phyloP scores from a whole-genome alignment of 1,140 invertebrate species.

The Anoplophora glabripennis region DNA sequence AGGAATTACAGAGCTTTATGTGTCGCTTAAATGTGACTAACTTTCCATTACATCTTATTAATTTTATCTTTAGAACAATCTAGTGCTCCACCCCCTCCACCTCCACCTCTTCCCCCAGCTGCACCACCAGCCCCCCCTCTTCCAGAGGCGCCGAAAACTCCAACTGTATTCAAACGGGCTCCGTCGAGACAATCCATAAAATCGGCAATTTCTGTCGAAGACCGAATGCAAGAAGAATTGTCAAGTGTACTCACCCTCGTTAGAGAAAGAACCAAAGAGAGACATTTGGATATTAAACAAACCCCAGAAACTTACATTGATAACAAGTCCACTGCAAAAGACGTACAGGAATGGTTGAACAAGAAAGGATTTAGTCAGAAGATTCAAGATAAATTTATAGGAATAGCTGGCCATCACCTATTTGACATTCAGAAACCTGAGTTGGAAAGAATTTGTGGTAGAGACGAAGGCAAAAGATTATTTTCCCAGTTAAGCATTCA shows the following conservation, averaged over 20 bases:
- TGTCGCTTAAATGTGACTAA: background rate
- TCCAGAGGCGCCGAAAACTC: constrained; percentile 12
- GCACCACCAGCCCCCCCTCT: constrained; percentile 31
- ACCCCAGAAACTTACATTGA: constrained; percentile 72
- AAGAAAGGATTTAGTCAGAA: constrained; percentile 70
- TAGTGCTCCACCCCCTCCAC: constrained; percentile 23
- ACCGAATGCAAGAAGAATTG: constrained; percentile 68
- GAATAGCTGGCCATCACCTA: constrained; percentile 66
- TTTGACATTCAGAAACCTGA: constrained; percentile 64
- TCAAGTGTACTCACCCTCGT: constrained; percentile 59
- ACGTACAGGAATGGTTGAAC: constrained; percentile 70
- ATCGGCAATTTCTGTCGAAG: constrained; percentile 19
- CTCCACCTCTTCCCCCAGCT: constrained; percentile 26
- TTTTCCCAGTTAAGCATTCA: constrained; percentile 74
- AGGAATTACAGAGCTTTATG: background rate
- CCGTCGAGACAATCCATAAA: constrained; percentile 26
- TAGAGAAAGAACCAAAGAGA: constrained; percentile 54
- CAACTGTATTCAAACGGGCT: constrained; percentile 28
- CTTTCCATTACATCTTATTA: constrained; percentile 6
- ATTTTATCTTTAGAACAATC: constrained; percentile 2
- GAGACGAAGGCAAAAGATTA: constrained; percentile 68
- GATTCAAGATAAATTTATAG: constrained; percentile 62
- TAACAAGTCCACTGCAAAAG: constrained; percentile 58
- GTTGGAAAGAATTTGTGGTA: constrained; percentile 66
- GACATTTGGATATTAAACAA: constrained; percentile 61